Base-by-base conservation (phyloP, 2,888 invertebrate species). In the Tachina lurida region DNA sequence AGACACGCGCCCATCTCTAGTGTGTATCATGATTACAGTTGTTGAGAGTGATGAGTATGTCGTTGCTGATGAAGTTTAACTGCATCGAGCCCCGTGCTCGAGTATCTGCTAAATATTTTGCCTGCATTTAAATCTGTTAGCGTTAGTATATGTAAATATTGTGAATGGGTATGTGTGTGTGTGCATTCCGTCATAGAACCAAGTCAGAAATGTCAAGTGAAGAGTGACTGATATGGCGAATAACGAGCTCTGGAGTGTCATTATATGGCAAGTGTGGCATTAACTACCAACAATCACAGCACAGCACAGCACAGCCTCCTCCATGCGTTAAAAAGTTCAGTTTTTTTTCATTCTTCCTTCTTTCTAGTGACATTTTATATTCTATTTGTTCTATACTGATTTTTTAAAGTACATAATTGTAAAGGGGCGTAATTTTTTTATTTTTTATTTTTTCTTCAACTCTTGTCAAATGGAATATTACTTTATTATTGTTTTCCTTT, bases 141-240 rank as follows among this genome's bases (percentile, higher is more conserved):
- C 47, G 22, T 73, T 41, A 60, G 74, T 39, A 12, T 12, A n/a
- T n/a, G n/a, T n/a, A 31, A 81, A 65, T 60, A 77, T 60, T 58
- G 67, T 80, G 62, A 75, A 60, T 84, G 65, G 70, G 22, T 73
- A 76, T 17, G 10, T 43, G 15, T 31, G 31, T 31, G 31, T 31
- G 31, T 31, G 5, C 31, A 43, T 84, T 71, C 12, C 47, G 2
- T 81, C 77, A 81, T 54, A 60, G 62, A 81, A 58, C 76, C 89
- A 87, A 88, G 89, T 90, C 88, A 89, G 89, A 91, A 90, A 90
- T 90, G 91, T 90, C 91, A 91, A 90, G 91, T 90, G 91, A 91
- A 87, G 90, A 89, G 89, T 91, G 91, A 91, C 91, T 91, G 91
- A 91, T 91, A 90, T 91, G 89, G 90, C 91, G 89, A 91, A 89